phyloP scores from a whole-genome alignment of 1,140 invertebrate genomes.

The Pygmarrhopalites habei region DNA sequence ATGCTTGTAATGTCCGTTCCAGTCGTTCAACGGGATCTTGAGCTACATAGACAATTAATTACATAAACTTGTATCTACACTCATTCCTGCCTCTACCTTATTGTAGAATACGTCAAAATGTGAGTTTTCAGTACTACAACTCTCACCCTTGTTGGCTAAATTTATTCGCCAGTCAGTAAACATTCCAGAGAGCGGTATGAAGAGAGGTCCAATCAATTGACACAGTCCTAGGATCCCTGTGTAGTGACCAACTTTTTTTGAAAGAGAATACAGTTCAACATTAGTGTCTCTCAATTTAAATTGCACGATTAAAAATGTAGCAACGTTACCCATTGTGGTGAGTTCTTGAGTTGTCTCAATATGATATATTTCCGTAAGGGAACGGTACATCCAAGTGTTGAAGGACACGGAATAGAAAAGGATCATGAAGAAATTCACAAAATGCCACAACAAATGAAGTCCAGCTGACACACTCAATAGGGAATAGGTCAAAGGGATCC shows the following conservation, averaged over 20 bases:
- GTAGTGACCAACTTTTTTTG: conserved; percentile 16
- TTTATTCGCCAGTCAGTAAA: conserved; percentile 23
- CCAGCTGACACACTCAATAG: conserved; percentile 18
- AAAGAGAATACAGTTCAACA: too few relatives aligned
- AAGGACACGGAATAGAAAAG: conserved; percentile 32
- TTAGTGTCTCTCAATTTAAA: too few relatives aligned
- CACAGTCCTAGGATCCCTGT: conserved; percentile 21
- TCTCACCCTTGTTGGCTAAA: conserved; percentile 12
- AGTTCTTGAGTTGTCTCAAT: too few relatives aligned
- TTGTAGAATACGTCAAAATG: not conserved
- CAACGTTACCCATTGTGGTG: not conserved
- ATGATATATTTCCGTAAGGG: too few relatives aligned
- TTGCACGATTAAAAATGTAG: not conserved
- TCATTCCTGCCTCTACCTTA: not conserved
- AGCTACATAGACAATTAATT: too few relatives aligned
- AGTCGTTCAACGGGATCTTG: conserved; percentile 12
- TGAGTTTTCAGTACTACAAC: too few relatives aligned
- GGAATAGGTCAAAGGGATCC: conserved; percentile 10
- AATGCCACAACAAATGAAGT: conserved; percentile 31
- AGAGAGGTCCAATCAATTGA: conserved; percentile 22
- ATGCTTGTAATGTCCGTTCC: conserved; percentile 26
- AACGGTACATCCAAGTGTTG: conserved; percentile 22
- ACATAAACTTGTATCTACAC: not conserved
- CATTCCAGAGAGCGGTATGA: conserved; percentile 29
- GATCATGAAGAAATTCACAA: conserved; percentile 28